These are phyloP conservation scores for Nasonovia ribisnigri DNA, from an alignment of 2,888 invertebrate genomes.

Conservation along the genomic window DNA sequence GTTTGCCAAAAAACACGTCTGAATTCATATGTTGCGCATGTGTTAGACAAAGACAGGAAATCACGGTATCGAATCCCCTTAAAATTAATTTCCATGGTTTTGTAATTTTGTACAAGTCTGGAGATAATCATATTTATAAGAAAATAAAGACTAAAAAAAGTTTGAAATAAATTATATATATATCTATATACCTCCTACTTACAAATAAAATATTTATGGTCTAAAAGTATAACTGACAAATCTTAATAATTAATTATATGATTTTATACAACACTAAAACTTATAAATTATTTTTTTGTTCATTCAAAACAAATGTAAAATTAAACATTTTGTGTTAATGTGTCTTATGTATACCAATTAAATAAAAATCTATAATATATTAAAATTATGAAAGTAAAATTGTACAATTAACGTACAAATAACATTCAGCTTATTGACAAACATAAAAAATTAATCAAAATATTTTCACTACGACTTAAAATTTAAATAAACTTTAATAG, in stretches of 20 bases:
- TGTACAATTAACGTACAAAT: not conserved
- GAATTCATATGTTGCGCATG: too few species aligned
- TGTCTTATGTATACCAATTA: not conserved
- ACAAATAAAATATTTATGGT: conserved; percentile 49
- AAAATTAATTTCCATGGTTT: too few species aligned
- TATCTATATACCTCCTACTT: conserved; percentile 34
- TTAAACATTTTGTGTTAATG: conserved; percentile 13
- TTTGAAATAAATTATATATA: conserved; percentile 45
- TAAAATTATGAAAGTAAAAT: conserved; percentile 33
- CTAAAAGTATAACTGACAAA: conserved; percentile 21
- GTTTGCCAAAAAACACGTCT: too few species aligned
- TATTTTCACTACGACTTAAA: conserved; percentile 13
- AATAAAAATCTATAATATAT: conserved; percentile 39
- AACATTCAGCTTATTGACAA: not conserved
- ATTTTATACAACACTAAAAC: conserved; percentile 43
- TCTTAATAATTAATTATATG: conserved; percentile 27
- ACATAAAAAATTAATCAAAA: conserved; percentile 19
- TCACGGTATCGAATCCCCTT: too few species aligned
- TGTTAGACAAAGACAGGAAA: too few species aligned
- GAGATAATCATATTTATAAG: not conserved
- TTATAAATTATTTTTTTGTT: conserved; percentile 43
- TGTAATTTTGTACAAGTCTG: too few species aligned
- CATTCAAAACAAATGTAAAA: conserved; percentile 16
- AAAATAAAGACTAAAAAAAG: not conserved
- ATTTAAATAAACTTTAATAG: not conserved